A percentile compares a stretch with the other conserved stretches of the same genome.
phyloP scores from a whole-genome alignment of 2,113 vertebrate genomes.

The Scomber japonicus region DNA sequence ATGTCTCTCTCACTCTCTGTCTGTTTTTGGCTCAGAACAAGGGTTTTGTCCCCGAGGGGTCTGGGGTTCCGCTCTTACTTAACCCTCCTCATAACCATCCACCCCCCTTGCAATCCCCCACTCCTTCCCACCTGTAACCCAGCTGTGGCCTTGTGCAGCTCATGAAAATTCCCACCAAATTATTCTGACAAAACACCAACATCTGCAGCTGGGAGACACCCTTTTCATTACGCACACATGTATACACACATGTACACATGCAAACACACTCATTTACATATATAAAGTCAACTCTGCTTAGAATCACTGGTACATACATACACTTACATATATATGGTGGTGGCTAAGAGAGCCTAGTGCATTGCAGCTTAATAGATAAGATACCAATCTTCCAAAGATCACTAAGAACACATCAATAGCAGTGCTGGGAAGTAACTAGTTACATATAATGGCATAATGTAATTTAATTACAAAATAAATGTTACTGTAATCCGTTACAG shows the following conservation, averaged over 20 bases:
- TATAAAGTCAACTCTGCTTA: background rate
- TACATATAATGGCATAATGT: too few relatives aligned
- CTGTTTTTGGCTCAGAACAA: slow-evolving; percentile 40
- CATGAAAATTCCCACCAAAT: slow-evolving; percentile 84
- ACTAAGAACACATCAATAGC: too few relatives aligned
- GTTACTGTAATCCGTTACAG: too few relatives aligned
- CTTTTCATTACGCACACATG: slow-evolving; percentile 33
- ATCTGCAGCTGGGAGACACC: slow-evolving; percentile 68
- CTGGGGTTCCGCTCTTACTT: slow-evolving; percentile 35
- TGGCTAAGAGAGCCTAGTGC: background rate
- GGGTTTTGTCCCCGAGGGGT: slow-evolving; percentile 46
- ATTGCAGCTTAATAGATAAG: background rate
- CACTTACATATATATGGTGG: background rate
- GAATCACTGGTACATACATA: slow-evolving; percentile 1
- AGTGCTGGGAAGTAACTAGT: too few relatives aligned
- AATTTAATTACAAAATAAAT: too few relatives aligned
- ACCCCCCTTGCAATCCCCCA: background rate
- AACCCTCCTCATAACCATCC: slow-evolving; percentile 2
- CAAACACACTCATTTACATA: slow-evolving; percentile 54
- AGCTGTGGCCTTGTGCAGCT: slow-evolving; percentile 80
- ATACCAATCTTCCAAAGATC: background rate
- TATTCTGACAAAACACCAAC: slow-evolving; percentile 80
- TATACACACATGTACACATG: slow-evolving; percentile 29
- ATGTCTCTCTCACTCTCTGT: background rate
- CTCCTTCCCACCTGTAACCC: slow-evolving; percentile 78